phyloP scores from a whole-genome alignment of 2,888 invertebrate species.

The Belgica antarctica region DNA sequence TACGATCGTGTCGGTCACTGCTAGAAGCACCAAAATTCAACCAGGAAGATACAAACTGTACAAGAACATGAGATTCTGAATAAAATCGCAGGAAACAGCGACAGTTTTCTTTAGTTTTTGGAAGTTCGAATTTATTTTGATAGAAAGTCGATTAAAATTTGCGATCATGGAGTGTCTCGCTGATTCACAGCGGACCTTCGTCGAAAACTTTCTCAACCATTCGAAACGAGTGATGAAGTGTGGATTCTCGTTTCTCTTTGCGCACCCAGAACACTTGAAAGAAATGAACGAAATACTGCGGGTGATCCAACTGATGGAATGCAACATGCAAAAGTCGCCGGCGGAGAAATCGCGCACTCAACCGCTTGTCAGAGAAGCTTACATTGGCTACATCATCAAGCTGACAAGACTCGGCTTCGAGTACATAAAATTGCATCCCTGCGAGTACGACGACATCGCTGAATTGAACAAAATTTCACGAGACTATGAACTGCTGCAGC shows the following conservation, averaged over 20 bases:
- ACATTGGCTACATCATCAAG: slow-evolving; percentile 4
- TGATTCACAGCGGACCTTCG: not conserved
- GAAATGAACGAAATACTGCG: not conserved
- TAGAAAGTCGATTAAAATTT: not conserved
- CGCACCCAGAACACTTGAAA: not conserved
- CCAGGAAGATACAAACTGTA: slow-evolving; percentile 18
- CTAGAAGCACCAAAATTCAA: not conserved
- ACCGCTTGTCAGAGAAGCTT: not conserved
- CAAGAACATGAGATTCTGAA: not conserved
- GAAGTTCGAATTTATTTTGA: not conserved
- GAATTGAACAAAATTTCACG: not conserved
- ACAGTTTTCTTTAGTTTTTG: slow-evolving; percentile 1
- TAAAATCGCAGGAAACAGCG: not conserved
- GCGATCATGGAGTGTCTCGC: not conserved
- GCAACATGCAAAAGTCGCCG: not conserved
- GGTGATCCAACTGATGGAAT: not conserved
- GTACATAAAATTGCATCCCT: not conserved
- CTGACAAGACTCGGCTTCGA: not conserved
- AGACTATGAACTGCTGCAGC: not conserved
- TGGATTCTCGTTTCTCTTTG: slow-evolving; percentile 9
- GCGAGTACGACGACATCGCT: not conserved
- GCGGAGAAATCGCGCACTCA: not conserved
- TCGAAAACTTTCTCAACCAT: not conserved
- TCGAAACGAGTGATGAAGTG: not conserved
- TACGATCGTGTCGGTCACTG: not conserved